Percentiles rank a stretch among this genome's conserved stretches.
Evolutionary conservation across 53 echinoderm and acorn worm species (phyloP).

Genomic region (Glandiceps talaboti): DNA sequence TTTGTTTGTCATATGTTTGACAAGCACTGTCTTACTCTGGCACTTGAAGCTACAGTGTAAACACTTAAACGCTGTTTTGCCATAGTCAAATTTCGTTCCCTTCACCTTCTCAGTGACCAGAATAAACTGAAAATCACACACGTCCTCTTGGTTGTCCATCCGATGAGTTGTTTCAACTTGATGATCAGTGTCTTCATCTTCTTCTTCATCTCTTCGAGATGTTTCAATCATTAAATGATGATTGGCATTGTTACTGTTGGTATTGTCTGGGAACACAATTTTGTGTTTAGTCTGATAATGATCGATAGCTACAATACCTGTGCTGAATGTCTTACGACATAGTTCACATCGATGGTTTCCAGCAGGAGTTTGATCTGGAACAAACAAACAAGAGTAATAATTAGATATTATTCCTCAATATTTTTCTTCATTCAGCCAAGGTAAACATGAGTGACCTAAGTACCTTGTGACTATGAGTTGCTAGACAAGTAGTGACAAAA

Average conservation of each 20-base stretch:
- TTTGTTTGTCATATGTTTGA: conserved; percentile 7
- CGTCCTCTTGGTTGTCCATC: neutral
- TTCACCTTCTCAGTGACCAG: neutral
- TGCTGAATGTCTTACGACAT: conserved; percentile 1
- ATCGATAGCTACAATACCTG: neutral
- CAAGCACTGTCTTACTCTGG: neutral
- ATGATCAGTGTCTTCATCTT: neutral
- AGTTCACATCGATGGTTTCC: conserved; percentile 1
- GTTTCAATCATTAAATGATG: neutral
- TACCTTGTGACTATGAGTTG: no score
- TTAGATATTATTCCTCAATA: no score
- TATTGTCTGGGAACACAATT: neutral
- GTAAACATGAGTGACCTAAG: no score
- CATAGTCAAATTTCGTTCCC: conserved; percentile 9
- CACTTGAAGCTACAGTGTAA: conserved; percentile 1
- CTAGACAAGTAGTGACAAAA: no score
- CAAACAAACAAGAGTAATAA: no score
- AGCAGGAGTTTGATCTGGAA: neutral
- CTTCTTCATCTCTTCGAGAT: neutral
- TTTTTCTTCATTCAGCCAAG: no score
- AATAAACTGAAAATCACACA: neutral
- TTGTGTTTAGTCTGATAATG: conserved; percentile 1
- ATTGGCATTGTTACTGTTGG: neutral
- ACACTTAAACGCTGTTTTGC: conserved; percentile 3
- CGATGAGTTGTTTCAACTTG: neutral